Conservation (phyloP, 2,888 invertebrate species). For the Scelioninae gen. 1 region DNA sequence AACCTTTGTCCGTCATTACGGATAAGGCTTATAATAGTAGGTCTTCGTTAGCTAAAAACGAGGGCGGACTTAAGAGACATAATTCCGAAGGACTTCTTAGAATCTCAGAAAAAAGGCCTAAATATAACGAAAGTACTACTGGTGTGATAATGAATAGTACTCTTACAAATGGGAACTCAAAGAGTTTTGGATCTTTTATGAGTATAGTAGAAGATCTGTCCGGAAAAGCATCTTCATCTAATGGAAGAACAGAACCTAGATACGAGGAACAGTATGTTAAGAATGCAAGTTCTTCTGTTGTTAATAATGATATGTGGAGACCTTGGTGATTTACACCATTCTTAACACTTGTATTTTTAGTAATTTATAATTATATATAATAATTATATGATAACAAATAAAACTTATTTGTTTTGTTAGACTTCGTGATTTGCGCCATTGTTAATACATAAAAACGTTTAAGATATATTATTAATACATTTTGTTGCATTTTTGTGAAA, state of each 20-base stretch:
- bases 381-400: too few species aligned
- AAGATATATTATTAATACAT: too few species aligned
- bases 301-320: conserved; percentile 86
- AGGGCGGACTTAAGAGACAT: conserved; percentile 78
- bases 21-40: conserved; percentile 81
- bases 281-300: conserved; percentile 75
- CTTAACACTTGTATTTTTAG: too few species aligned
- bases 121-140: conserved; percentile 78
- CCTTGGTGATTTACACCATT: conserved; percentile 84
- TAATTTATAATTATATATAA: too few species aligned
- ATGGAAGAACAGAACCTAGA: conserved; percentile 33
- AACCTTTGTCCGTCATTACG: conserved; percentile 83
- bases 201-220: conserved; percentile 75
- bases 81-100: conserved; percentile 79
- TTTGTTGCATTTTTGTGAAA: too few species aligned
- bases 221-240: conserved; percentile 64
- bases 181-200: conserved; percentile 70
- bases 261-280: conserved; percentile 64
- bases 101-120: conserved; percentile 80
- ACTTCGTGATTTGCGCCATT: too few species aligned
- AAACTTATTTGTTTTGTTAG: too few species aligned
- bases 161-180: conserved; percentile 50
- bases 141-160: conserved; percentile 72
- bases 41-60: conserved; percentile 68
- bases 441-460: too few species aligned